Evolutionary conservation across 2,888 invertebrate species (phyloP).

Genomic region (Embidobia sp.): DNA sequence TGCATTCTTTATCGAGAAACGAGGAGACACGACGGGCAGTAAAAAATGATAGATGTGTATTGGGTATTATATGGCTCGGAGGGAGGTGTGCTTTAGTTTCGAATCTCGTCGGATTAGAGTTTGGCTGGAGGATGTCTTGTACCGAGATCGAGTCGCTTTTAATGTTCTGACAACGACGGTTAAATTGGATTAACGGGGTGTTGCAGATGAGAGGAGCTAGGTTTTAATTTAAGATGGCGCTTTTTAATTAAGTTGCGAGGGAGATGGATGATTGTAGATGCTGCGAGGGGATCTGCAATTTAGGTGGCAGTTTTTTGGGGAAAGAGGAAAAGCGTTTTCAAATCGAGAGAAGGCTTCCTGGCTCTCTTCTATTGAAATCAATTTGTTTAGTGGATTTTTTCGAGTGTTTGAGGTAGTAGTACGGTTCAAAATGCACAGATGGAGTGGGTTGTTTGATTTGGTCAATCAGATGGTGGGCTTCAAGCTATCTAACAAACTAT

Average conservation of each 20-base stretch:
- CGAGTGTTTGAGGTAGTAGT: no score
- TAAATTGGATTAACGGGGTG: slow-evolving; percentile 55
- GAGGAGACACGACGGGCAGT: no score
- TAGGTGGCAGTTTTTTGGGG: slow-evolving; percentile 4
- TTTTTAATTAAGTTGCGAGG: slow-evolving; percentile 52
- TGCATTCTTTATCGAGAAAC: slow-evolving; percentile 45
- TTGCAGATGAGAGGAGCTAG: slow-evolving; percentile 9
- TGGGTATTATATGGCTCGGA: slow-evolving; percentile 2
- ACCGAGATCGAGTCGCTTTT: slow-evolving; percentile 22
- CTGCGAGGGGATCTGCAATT: slow-evolving; percentile 12
- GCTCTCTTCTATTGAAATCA: slow-evolving; percentile 1
- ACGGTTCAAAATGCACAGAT: no score
- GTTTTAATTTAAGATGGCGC: slow-evolving; percentile 45
- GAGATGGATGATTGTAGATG: slow-evolving; percentile 21
- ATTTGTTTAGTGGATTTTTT: neutral
- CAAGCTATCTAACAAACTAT: no score
- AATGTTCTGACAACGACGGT: slow-evolving; percentile 38
- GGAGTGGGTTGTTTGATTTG: neutral
- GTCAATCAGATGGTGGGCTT: no score
- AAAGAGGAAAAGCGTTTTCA: no score
- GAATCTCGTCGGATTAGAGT: slow-evolving; percentile 25
- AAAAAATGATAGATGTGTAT: slow-evolving; percentile 37
- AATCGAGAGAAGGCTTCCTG: no score
- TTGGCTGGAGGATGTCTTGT: slow-evolving; percentile 10
- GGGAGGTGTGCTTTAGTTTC: slow-evolving; percentile 6